Evolutionary conservation across 2,888 invertebrate genomes (phyloP), one percentile per base, ranked within the genome.

Genomic region (Anoplius nigerrimus): DNA sequence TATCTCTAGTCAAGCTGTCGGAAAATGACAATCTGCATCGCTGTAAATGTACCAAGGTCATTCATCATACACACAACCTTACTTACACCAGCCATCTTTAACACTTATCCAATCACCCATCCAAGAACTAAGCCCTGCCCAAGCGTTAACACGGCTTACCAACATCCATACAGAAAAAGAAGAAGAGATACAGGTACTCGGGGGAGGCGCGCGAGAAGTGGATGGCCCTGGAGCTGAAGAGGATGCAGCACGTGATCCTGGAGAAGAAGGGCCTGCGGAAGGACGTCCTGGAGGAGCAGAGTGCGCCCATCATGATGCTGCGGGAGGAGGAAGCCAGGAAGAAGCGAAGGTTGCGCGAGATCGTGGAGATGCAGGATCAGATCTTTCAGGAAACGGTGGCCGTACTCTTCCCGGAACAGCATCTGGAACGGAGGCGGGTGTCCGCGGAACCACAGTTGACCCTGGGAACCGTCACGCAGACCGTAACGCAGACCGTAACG

Each of bases 301-400:
- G 92, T 72, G 91, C 91, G 78, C 93, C 93, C 0, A 82, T 93
- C 56, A 86, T 91, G 72, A 91, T 91, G 79, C 84, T 93, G 61
- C 92, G 92, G 80, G 88, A 90, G 27, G 93, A 92, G 72, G 90
- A 91, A 5, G 87, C 90, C 66, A 90, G 90, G 67, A 93, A 92
- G 81, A 91, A 91, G 79, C 87, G 89, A 74, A 91, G 92, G 82
- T 91, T 92, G 87, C 86, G 90, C 21, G 90, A 91, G 59, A 90
- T 91, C 27, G 89, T 93, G 88, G 90, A 90, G 80, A 90, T 91
- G 72, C 91, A 92, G 69, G 91, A 92, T 71, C 89, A 89, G 4
- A 91, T 94, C 74, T 94, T 94, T 78, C 92, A 92, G 74, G 92
- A 94, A 46, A 92, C 92, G 0, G 91, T 94, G 0, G 91, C 91